Evolutionary conservation across 2,888 invertebrate genomes (phyloP).

Genomic region (Acrobasis repandana): DNA sequence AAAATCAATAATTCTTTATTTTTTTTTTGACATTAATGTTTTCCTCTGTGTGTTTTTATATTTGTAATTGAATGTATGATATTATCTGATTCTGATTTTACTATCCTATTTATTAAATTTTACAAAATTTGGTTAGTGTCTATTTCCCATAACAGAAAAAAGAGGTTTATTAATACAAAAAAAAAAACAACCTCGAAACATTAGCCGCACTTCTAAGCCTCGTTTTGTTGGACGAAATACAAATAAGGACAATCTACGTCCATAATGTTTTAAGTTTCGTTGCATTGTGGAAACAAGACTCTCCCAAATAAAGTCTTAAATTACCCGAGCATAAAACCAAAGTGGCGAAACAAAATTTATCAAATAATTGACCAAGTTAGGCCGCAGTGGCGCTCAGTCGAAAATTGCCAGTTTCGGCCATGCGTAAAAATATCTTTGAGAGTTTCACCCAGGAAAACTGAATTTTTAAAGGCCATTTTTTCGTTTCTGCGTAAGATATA

Average conservation of each 20-base stretch:
- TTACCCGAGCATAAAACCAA: conserved; percentile 1
- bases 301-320: not conserved
- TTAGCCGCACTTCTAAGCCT: too few relatives aligned
- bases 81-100: too few relatives aligned
- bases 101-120: too few relatives aligned
- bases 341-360: conserved; percentile 15
- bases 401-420: conserved; percentile 14
- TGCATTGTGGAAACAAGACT: not conserved
- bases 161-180: too few relatives aligned
- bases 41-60: too few relatives aligned
- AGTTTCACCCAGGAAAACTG: not conserved
- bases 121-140: too few relatives aligned
- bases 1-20: too few relatives aligned
- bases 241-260: not conserved
- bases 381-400: conserved; percentile 5
- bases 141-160: too few relatives aligned
- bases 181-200: too few relatives aligned
- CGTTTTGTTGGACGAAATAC: not conserved
- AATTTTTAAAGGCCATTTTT: conserved; percentile 4
- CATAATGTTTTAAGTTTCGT: not conserved
- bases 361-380: conserved; percentile 15
- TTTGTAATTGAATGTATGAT: too few relatives aligned
- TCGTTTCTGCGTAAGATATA: not conserved
- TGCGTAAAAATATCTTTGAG: conserved; percentile 14
- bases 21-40: too few relatives aligned